Evolutionary conservation across 1,140 invertebrate species (phyloP), one percentile per base, ranked within the genome.

Genomic region (Colletes gigas): DNA sequence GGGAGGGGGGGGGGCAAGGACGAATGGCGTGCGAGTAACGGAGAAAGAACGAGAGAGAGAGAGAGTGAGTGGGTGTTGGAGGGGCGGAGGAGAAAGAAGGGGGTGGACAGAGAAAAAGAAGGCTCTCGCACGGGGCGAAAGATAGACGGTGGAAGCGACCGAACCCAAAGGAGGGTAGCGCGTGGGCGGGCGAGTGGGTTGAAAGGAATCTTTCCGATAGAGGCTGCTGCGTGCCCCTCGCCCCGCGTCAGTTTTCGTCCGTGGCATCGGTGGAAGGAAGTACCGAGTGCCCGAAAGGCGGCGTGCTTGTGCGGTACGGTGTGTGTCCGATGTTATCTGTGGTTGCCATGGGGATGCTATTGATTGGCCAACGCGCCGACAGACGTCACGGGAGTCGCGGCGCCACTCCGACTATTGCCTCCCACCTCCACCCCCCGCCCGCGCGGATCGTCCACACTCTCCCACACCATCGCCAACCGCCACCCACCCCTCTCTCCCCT

Each of bases 281-380:
- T 74, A 74, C 57, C 78, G 75, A 82, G 81, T 83, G 77, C 59
- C 81, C 82, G 84, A 87, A 86, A 87, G 84, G 85, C 84, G 70
- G 81, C 82, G 84, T 86, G 77, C 50, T 87, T 83, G 86, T 77
- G 88, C 86, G 87, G 81, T 83, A 90, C 88, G 85, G 89, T 90
- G 91, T 90, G 89, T 89, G 89, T 93, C 91, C 92, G 93, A 93
- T 93, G 93, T 93, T 93, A 93, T 93, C 93, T 93, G 93, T 93
- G 92, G 93, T 93, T 93, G 92, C 92, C 92, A 93, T 93, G 92
- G 93, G 91, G 90, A 93, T 93, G 90, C 92, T 93, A 93, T 93
- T 93, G 93, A 93, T 93, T 93, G 92, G 92, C 92, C 92, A 88
- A 92, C 92, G 92, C 92, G 92, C 93, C 93, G 92, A 93, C 92